These are phyloP conservation scores for Rhizoglyphus robini DNA, from an alignment of 1,140 invertebrate genomes.

Conservation along the genomic window DNA sequence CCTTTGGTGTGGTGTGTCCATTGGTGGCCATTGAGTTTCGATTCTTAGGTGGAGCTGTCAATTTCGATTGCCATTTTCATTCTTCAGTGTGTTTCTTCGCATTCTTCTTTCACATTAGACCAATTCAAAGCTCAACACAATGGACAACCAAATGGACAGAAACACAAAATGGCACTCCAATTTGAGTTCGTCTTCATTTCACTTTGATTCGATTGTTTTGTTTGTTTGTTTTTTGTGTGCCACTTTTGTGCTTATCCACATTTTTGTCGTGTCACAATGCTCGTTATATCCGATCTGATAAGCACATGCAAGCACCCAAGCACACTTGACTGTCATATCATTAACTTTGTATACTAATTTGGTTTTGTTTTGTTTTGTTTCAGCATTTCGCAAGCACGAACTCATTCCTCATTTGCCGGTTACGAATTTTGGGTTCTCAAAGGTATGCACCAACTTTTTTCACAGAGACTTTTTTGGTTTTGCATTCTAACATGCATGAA, in stretches of 20 bases:
- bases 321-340: background rate
- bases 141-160: too few relatives aligned
- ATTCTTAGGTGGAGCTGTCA: constrained; percentile 9
- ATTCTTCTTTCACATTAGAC: background rate
- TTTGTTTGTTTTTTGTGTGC: too few relatives aligned
- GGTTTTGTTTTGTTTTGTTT: constrained; percentile 40
- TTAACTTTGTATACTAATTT: background rate
- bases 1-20: background rate
- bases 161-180: too few relatives aligned
- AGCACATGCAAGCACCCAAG: too few relatives aligned
- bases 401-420: constrained; percentile 63
- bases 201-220: too few relatives aligned
- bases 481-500: too few relatives aligned
- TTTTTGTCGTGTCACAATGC: too few relatives aligned
- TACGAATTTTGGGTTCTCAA: constrained; percentile 85
- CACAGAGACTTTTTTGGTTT: too few relatives aligned
- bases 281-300: too few relatives aligned
- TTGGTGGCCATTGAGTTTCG: background rate
- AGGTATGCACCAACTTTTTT: constrained; percentile 52
- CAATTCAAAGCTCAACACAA: background rate
- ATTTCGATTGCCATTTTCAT: constrained; percentile 9
- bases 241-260: too few relatives aligned
- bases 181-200: too few relatives aligned
- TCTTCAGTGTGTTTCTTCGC: background rate
- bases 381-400: constrained; percentile 78